Base-by-base conservation (phyloP, 2,113 vertebrate species). In the Paramisgurnus dabryanus region DNA sequence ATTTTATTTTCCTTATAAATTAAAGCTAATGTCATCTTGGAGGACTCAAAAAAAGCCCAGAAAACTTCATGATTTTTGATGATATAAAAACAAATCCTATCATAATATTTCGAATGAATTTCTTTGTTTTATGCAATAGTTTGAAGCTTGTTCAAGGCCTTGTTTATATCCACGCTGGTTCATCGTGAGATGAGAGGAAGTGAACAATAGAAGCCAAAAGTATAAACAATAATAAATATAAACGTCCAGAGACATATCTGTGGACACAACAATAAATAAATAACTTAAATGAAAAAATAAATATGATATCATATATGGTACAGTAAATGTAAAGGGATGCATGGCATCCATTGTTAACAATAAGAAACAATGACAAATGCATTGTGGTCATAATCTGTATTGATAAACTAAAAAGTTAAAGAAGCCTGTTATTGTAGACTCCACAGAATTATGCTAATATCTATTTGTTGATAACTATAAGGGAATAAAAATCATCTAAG, bases 271-370 rank as follows among this genome's bases (percentile, higher is more conserved):
- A 94, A 94, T 94, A 94, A 94, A 94, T 94, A 94, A 94, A 94
- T 94, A 94, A 94, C 84, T 94, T 94, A 94, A 86, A 90, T 88
- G 87, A 55, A 85, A 79, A 91, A 94, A 94, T 94, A 94, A 94
- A 94, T 94, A 94, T 90, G 90, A 86, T 90, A 91, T 90, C 88
- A 94, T 88, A 90, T 88, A 82, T 66, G 67, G 89, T 89, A 92
- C 90, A 93, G 90, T 91, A 82, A 92, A 93, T 90, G 91, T 90
- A 89, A 88, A 87, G 89, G 90, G 91, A 94, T 94, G 92, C 92
- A 93, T 91, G 88, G 93, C 93, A 94, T 94, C 93, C 86, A 91
- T 89, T 84, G 84, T 84, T 87, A 88, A 88, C 58, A 76, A 57
- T 67, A 74, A 75, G 65, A 67, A 82, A 76, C 79, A 83, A 69